A percentile compares a stretch with the other conserved stretches of the same genome.
phyloP scores from a whole-genome alignment of 1,140 invertebrate genomes.

The Penaeus chinensis region DNA sequence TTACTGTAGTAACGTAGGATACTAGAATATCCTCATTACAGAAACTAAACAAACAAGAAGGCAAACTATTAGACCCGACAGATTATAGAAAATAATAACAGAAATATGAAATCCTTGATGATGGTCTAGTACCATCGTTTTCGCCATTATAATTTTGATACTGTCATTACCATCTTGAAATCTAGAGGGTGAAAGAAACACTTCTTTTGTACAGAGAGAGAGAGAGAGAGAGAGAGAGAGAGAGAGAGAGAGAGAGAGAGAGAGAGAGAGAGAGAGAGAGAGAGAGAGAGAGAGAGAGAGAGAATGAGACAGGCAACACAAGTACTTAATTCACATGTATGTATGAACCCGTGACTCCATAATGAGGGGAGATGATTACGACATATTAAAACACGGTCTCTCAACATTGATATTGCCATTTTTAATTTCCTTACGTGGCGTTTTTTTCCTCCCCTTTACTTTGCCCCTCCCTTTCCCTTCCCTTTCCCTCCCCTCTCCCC shows the following conservation, averaged over 20 bases:
- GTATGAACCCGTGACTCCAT: constrained; percentile 9
- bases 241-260: constrained; percentile 27
- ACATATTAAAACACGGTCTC: constrained; percentile 41
- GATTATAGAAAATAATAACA: not conserved
- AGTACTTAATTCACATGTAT: no score
- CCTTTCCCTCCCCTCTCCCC: not conserved
- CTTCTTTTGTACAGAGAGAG: not conserved
- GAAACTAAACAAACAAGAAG: not conserved
- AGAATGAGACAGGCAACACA: not conserved
- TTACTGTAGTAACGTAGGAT: no score
- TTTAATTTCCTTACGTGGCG: constrained; percentile 20
- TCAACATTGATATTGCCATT: constrained; percentile 57
- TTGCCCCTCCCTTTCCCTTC: constrained; percentile 27
- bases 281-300: constrained; percentile 25
- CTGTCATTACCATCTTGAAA: no score
- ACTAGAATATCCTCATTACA: not conserved
- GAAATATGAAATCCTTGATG: no score
- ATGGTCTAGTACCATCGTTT: no score
- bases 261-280: constrained; percentile 45
- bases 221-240: constrained; percentile 14
- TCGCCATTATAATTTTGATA: no score
- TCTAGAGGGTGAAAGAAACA: no score
- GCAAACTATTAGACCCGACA: not conserved
- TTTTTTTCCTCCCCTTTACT: not conserved
- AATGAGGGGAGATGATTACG: constrained; percentile 31